phyloP scores from a whole-genome alignment of 2,113 vertebrate species.

The Agelaius tricolor region DNA sequence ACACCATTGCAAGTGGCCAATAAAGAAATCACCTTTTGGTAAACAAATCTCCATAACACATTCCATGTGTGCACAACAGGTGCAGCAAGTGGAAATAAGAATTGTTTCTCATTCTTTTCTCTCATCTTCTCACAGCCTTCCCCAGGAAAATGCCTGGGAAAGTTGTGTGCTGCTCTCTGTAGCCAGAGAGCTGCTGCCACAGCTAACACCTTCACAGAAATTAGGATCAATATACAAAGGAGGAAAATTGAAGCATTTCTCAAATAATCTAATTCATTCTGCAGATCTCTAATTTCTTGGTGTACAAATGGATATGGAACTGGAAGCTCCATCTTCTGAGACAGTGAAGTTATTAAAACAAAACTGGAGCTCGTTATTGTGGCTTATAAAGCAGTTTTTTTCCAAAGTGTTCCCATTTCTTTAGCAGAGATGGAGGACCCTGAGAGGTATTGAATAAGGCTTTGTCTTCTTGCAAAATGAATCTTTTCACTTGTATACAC shows the following conservation, averaged over 20 bases:
- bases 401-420: neutral
- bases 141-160: too few species aligned
- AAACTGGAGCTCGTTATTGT: neutral
- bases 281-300: neutral
- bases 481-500: neutral
- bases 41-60: too few species aligned
- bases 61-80: too few species aligned
- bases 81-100: too few species aligned
- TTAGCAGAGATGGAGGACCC: neutral
- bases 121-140: too few species aligned
- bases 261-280: neutral
- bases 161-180: too few species aligned
- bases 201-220: neutral
- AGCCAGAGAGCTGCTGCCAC: too few species aligned
- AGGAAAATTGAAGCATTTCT: neutral
- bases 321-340: neutral
- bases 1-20: too few species aligned
- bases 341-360: neutral
- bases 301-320: neutral
- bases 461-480: neutral
- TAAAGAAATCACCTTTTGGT: too few species aligned
- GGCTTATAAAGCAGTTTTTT: neutral
- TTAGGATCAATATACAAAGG: neutral
- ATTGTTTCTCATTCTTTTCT: too few species aligned
- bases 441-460: neutral